These are phyloP conservation scores for Tangara arthus DNA, from an alignment of 2,797 vertebrate genomes.

Conservation along the genomic window DNA sequence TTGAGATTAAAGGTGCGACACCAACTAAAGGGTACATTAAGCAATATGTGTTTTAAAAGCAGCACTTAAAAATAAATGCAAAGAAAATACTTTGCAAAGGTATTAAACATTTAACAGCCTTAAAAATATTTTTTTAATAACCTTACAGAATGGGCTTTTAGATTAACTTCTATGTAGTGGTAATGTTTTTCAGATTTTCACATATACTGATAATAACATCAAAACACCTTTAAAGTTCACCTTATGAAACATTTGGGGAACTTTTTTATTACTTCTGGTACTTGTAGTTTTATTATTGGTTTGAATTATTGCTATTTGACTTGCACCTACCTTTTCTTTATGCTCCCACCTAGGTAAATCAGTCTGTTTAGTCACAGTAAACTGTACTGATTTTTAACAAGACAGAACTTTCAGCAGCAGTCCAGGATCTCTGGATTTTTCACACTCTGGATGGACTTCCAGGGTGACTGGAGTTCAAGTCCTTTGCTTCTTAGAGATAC, in stretches of 20 bases:
- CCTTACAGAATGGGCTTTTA: background rate
- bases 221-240: background rate
- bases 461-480: background rate
- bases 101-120: background rate
- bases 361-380: background rate
- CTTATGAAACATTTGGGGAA: background rate
- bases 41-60: background rate
- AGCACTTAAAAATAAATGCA: background rate
- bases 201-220: background rate
- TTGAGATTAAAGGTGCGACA: background rate
- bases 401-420: background rate
- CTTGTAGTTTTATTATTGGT: background rate
- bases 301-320: background rate
- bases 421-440: background rate
- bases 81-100: background rate
- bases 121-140: constrained; percentile 28
- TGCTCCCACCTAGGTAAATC: background rate
- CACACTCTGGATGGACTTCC: background rate
- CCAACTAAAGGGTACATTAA: background rate
- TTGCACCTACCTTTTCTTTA: background rate
- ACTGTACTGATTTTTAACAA: background rate
- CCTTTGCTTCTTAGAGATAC: background rate
- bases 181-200: background rate
- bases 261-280: background rate
- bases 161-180: background rate